Conservation (phyloP, 2,113 vertebrate species). For the Cavia aperea region DNA sequence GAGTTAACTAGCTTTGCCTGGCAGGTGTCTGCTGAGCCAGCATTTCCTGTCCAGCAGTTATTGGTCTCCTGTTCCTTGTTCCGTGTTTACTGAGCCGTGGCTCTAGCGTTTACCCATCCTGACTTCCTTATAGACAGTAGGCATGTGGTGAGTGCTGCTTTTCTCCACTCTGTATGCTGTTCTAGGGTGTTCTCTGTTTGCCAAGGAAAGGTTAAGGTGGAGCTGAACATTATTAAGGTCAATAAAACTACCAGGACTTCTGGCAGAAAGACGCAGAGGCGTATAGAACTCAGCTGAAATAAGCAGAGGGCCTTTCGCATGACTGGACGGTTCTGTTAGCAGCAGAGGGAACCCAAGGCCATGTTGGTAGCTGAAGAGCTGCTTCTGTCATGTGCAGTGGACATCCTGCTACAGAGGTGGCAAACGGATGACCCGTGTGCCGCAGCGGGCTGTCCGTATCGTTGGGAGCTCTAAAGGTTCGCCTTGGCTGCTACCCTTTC, state of each 20-base stretch:
- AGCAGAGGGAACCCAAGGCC: background rate
- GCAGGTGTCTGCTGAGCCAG: background rate
- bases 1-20: background rate
- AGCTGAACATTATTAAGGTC: background rate
- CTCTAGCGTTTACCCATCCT: background rate
- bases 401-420: background rate
- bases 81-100: background rate
- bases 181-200: background rate
- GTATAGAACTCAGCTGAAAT: background rate
- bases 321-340: background rate
- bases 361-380: accelerated
- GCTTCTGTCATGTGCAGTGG: background rate
- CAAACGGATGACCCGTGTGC: background rate
- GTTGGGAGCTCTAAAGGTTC: background rate
- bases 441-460: background rate
- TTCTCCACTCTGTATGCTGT: background rate
- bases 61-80: background rate
- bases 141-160: background rate
- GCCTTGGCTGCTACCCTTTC: background rate
- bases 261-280: background rate
- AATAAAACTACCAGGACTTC: background rate
- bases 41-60: background rate
- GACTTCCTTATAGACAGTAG: conserved; percentile 35
- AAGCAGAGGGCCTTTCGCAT: background rate
- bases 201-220: background rate